phyloP scores from a whole-genome alignment of 2,113 vertebrate genomes.

The Brachypodius melanocephalos region DNA sequence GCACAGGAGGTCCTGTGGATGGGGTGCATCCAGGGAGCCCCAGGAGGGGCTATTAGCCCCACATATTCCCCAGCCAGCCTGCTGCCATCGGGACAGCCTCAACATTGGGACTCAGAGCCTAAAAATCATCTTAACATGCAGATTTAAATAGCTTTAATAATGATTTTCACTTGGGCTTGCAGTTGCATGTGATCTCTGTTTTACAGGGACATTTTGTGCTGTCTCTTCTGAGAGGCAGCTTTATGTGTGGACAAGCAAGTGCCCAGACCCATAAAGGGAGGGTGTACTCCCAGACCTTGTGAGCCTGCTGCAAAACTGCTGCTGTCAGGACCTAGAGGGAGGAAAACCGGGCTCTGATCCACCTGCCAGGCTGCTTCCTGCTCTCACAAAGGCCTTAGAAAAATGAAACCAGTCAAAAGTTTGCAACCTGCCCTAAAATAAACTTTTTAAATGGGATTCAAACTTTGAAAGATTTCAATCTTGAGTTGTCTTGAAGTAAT shows the following conservation, averaged over 20 bases:
- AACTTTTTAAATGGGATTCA: background rate
- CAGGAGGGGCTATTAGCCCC: background rate
- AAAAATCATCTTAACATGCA: background rate
- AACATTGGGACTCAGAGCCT: background rate
- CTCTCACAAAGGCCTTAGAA: background rate
- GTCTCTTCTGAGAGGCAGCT: background rate
- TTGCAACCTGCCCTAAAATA: background rate
- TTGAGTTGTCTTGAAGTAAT: background rate
- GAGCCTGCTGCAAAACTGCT: fast-evolving
- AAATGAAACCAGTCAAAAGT: background rate
- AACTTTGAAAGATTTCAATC: slow-evolving; percentile 12
- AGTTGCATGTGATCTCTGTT: background rate
- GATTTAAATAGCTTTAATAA: background rate
- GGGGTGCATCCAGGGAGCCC: background rate
- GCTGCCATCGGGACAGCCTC: background rate
- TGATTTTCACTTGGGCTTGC: background rate
- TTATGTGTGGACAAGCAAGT: background rate
- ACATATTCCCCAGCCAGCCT: background rate
- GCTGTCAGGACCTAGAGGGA: fast-evolving
- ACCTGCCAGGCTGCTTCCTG: background rate
- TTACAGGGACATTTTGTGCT: background rate
- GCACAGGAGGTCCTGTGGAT: background rate
- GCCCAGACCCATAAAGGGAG: background rate
- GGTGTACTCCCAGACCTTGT: fast-evolving
- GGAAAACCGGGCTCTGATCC: background rate